Conservation (phyloP, 2,888 invertebrate genomes). For the Diaprepes abbreviatus region DNA sequence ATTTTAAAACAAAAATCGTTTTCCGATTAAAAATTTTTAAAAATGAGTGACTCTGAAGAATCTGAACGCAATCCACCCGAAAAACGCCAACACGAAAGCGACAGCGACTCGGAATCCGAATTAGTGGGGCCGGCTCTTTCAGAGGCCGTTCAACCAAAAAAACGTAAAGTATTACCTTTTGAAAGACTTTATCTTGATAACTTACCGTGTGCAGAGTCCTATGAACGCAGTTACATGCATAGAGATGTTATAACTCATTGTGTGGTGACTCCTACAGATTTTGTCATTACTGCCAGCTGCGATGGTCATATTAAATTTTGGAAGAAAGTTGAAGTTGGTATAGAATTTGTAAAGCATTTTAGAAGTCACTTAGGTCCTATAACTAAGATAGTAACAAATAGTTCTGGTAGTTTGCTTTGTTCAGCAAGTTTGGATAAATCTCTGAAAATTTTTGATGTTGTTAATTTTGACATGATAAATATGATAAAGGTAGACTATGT, state of each 20-base stretch:
- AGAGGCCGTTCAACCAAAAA: conserved; percentile 80
- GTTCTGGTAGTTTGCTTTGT: conserved; percentile 89
- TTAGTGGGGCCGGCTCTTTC: conserved; percentile 86
- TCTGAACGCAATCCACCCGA: conserved; percentile 23
- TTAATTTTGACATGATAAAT: conserved; percentile 99
- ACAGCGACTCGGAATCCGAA: conserved; percentile 61
- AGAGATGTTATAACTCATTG: conserved; percentile 94
- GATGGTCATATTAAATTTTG: conserved; percentile 99
- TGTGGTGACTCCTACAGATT: conserved; percentile 92
- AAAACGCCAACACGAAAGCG: conserved; percentile 55
- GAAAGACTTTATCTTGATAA: conserved; percentile 93
- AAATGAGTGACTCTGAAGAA: conserved; percentile 46
- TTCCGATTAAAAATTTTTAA: background rate
- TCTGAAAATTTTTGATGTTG: conserved; percentile 96
- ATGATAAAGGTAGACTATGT: conserved; percentile 91
- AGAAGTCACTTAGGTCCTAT: conserved; percentile 85
- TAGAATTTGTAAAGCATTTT: conserved; percentile 99
- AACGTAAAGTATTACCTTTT: conserved; percentile 84
- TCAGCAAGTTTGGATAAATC: conserved; percentile 94
- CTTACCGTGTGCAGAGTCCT: conserved; percentile 92
- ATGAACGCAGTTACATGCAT: conserved; percentile 99
- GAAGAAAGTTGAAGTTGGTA: conserved; percentile 95
- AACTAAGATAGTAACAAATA: conserved; percentile 85
- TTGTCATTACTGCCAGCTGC: conserved; percentile 93
- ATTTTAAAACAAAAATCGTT: background rate